These are phyloP conservation scores for Pocota personata DNA, from an alignment of 2,888 invertebrate genomes.

Conservation along the genomic window DNA sequence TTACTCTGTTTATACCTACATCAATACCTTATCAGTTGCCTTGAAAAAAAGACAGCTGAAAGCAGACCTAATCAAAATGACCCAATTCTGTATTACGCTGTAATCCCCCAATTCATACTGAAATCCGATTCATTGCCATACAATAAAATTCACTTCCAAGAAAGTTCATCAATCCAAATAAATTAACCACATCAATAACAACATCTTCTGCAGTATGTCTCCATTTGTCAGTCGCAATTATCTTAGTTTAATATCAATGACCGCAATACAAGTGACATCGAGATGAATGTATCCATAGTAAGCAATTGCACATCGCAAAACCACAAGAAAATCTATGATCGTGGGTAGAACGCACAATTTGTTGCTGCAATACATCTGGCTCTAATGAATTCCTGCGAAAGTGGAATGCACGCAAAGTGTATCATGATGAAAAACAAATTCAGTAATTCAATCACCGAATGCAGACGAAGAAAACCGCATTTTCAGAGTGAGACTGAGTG, in stretches of 20 bases:
- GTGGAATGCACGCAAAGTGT: conserved; percentile 21
- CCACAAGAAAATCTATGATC: conserved; percentile 54
- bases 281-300: conserved; percentile 18
- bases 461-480: conserved; percentile 30
- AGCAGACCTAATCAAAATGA: background rate
- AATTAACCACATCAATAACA: background rate
- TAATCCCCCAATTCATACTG: background rate
- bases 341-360: background rate
- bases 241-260: conserved; percentile 42
- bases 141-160: background rate
- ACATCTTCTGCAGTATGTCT: conserved; percentile 7
- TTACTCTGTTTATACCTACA: background rate
- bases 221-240: conserved; percentile 30
- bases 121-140: background rate
- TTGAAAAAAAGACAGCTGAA: background rate
- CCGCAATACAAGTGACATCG: conserved; percentile 58
- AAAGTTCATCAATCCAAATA: background rate
- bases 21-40: background rate
- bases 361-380: background rate
- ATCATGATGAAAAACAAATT: conserved; percentile 5
- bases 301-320: conserved; percentile 45
- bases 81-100: background rate
- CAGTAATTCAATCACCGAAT: conserved; percentile 25
- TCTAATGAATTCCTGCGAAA: conserved; percentile 47
- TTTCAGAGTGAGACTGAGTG: conserved; percentile 7